Base-by-base conservation (phyloP, 2,888 invertebrate species). In the Syritta pipiens region DNA sequence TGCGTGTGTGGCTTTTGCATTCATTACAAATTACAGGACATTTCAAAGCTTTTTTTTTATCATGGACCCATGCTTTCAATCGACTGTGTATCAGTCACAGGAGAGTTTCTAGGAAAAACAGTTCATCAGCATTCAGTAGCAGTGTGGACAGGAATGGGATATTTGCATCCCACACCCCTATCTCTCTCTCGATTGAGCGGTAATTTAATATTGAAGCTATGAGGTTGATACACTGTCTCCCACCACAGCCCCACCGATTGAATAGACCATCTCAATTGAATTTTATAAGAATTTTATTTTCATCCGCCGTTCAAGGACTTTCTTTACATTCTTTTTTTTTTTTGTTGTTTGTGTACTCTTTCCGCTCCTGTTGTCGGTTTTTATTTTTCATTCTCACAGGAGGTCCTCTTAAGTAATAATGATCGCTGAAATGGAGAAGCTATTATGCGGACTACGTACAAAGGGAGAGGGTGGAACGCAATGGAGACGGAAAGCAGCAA, bases 361-460 rank as follows among this genome's bases (percentile, higher is more conserved):
- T 35, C 10, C 35, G 12, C 2, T 14, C 35, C 35, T 17, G 6
- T 6, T 3, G 14, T 35, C 5, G 3, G 10, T 3, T 9, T 1
- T 4, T 57, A 24, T 69, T 69, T 62, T 35, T 42, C 28, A 46
- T 62, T 30, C 24, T 42, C 19, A 35, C 59, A 28, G 59, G 48
- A 44, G 65, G 77, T 77, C 65, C 63, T 65, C 65, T 72, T 72
- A 77, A 77, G 77, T 72, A 65, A 77, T 72, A 77, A 77, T 77
- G 72, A 77, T 72, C 65, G 60, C 60, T 72, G 77, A 77, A 77
- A 77, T 72, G 77, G 65, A 77, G 77, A 72, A 65, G 72, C 72
- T 77, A 77, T 77, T 77, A 72, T 77, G 71, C 35, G 59, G 59
- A 65, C 71, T 76, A 3, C 35, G 40, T 20, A 32, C 40, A 46